Conservation (phyloP, 2,113 vertebrate species). For the Varanus komodoensis region DNA sequence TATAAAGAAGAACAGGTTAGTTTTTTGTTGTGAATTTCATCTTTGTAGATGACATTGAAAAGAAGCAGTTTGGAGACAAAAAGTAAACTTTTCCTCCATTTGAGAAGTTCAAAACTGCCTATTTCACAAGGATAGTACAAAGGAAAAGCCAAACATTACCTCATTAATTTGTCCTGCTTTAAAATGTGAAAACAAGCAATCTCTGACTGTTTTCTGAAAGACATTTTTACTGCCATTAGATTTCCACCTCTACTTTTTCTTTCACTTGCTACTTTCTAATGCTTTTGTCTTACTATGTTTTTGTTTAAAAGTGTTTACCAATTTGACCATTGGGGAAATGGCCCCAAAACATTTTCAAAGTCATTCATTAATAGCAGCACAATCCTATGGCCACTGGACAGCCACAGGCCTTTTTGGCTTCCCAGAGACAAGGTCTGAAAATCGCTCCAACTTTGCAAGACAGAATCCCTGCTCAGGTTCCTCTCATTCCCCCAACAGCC, state of each 20-base stretch:
- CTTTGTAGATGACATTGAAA: not conserved
- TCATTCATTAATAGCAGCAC: not conserved
- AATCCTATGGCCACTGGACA: too few species aligned
- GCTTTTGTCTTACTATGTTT: not conserved
- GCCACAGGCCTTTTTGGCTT: too few species aligned
- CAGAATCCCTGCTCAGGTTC: too few species aligned
- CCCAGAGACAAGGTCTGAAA: too few species aligned
- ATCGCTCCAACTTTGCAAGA: too few species aligned
- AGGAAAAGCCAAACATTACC: not conserved
- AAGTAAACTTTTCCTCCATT: conserved; percentile 7
- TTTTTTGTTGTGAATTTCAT: not conserved
- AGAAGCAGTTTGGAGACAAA: not conserved
- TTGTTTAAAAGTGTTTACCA: not conserved
- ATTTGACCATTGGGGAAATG: not conserved
- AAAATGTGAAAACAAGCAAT: not conserved
- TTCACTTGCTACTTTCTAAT: not conserved
- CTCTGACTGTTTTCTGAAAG: not conserved
- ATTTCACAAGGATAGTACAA: conserved; percentile 13
- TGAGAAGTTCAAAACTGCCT: not conserved
- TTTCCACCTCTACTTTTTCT: not conserved
- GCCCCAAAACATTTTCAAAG: not conserved
- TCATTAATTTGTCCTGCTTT: not conserved
- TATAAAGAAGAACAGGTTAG: conserved; percentile 20
- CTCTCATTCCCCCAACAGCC: too few species aligned
- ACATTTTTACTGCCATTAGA: not conserved